These are phyloP conservation scores for Aromia moschata DNA, from an alignment of 2,888 invertebrate genomes.

Conservation along the genomic window DNA sequence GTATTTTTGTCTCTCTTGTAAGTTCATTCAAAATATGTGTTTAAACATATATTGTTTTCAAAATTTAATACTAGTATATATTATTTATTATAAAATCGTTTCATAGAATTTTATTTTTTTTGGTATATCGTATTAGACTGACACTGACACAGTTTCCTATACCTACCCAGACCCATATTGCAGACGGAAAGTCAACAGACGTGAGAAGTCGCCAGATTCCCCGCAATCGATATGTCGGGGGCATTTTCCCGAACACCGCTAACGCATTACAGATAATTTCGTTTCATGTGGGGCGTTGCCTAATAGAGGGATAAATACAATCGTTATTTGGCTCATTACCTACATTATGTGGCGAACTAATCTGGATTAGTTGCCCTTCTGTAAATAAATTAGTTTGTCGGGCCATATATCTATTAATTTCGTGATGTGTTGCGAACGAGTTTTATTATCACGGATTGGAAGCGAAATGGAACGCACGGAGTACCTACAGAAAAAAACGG, in stretches of 20 bases:
- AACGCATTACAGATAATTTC: constrained; percentile 1
- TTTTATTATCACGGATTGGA: too few species aligned
- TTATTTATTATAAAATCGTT: too few species aligned
- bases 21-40: too few species aligned
- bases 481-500: too few species aligned
- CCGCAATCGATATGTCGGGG: background rate
- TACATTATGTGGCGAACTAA: background rate
- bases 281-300: background rate
- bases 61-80: too few species aligned
- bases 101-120: too few species aligned
- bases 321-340: constrained; percentile 1
- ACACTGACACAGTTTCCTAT: background rate
- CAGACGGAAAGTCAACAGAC: background rate
- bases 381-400: constrained; percentile 1
- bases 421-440: too few species aligned
- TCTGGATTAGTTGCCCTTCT: background rate
- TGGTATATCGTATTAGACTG: too few species aligned
- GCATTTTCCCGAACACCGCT: background rate
- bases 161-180: background rate
- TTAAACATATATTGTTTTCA: too few species aligned
- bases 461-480: too few species aligned
- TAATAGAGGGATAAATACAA: background rate
- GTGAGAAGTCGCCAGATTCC: background rate
- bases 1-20: too few species aligned
- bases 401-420: too few species aligned